These are phyloP conservation scores for Porites divaricata DNA, from an alignment of 92 coral and sea anemone species.

Conservation along the genomic window DNA sequence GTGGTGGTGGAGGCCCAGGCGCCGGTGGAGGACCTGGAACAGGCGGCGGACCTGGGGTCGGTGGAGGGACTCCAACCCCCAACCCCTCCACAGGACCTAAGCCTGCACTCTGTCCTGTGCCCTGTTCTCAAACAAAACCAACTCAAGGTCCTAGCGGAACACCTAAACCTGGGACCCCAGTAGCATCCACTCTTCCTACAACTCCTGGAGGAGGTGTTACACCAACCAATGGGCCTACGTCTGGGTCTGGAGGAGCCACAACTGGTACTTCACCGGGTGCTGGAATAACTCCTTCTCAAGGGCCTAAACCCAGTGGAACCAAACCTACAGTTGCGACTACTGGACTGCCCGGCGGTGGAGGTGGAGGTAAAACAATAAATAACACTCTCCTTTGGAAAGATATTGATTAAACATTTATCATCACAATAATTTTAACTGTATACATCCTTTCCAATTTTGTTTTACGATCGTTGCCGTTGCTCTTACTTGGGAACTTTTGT, in stretches of 20 bases:
- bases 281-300: conserved; percentile 4
- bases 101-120: conserved; percentile 50
- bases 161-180: not conserved
- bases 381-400: too few species aligned
- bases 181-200: conserved; percentile 3
- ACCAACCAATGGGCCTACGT: not conserved
- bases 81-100: conserved; percentile 5
- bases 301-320: not conserved
- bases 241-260: conserved; percentile 6
- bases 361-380: conserved; percentile 7
- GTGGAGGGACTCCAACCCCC: not conserved
- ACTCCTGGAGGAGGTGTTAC: conserved; percentile 21
- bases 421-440: too few species aligned
- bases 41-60: not conserved
- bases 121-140: conserved; percentile 36
- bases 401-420: too few species aligned
- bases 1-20: conserved; percentile 3
- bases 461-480: too few species aligned
- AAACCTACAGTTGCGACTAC: conserved; percentile 8
- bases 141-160: conserved; percentile 35
- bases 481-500: too few species aligned
- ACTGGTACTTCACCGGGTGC: not conserved
- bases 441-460: too few species aligned
- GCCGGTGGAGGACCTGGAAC: too few species aligned
- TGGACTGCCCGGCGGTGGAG: not conserved